These are phyloP conservation scores for Sisor rabdophorus DNA, from an alignment of 2,113 vertebrate genomes.

Conservation along the genomic window DNA sequence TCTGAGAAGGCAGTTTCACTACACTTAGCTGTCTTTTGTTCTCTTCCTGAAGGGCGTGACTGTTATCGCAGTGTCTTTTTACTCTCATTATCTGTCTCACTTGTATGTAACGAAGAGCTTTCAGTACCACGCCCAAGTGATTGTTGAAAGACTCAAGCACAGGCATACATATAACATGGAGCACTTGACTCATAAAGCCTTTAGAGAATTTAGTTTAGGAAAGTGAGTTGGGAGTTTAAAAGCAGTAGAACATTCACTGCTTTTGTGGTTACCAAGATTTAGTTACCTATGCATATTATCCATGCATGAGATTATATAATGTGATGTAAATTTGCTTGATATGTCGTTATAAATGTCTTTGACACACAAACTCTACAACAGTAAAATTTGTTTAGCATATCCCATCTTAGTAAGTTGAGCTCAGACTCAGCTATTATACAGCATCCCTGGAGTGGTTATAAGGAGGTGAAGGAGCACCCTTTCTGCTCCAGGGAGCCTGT, in stretches of 20 bases:
- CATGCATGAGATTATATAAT: background rate
- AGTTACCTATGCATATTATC: background rate
- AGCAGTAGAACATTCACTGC: background rate
- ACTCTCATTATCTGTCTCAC: constrained; percentile 38
- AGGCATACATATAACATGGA: constrained; percentile 28
- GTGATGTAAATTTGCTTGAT: background rate
- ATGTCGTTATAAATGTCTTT: too few species aligned
- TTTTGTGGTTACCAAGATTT: background rate
- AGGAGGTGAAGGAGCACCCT: too few species aligned
- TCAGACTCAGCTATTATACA: too few species aligned
- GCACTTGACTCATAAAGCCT: constrained; percentile 31
- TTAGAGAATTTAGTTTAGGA: background rate
- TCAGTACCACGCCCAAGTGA: constrained; percentile 34
- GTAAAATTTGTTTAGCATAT: too few species aligned
- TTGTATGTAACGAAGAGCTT: constrained; percentile 37
- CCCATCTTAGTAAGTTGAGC: too few species aligned
- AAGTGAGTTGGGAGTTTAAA: background rate
- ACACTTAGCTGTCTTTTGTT: constrained; percentile 32
- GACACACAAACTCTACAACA: too few species aligned
- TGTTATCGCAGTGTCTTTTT: constrained; percentile 28
- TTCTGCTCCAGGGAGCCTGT: too few species aligned
- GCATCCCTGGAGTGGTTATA: too few species aligned
- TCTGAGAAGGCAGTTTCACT: constrained; percentile 24
- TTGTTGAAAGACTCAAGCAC: constrained; percentile 18
- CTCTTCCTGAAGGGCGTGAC: constrained; percentile 24